Conservation (phyloP, 2,888 invertebrate genomes). For the Anthrax anthrax region DNA sequence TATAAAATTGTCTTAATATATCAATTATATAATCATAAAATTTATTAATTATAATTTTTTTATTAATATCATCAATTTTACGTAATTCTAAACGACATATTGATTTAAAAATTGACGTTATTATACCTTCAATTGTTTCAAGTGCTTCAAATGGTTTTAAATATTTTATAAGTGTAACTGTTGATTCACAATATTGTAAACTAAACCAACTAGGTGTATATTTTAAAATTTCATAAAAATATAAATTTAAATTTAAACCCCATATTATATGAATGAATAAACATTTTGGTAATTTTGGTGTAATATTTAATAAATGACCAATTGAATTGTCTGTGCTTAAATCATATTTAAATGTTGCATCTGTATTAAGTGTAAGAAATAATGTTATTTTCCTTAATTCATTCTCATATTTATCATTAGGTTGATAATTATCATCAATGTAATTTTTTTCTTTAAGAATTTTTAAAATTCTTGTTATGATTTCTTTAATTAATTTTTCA, state of each 20-base stretch:
- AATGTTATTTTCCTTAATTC: conserved; percentile 22
- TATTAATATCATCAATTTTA: conserved; percentile 18
- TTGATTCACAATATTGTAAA: conserved; percentile 21
- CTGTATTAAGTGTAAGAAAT: conserved; percentile 23
- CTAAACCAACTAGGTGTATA: conserved; percentile 24
- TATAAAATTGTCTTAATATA: conserved; percentile 22
- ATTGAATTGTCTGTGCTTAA: conserved; percentile 17
- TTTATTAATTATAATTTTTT: conserved; percentile 20
- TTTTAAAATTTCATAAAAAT: conserved; percentile 21
- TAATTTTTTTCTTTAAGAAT: conserved; percentile 14
- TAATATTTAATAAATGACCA: conserved; percentile 20
- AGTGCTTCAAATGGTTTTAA: conserved; percentile 21
- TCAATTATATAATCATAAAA: conserved; percentile 21
- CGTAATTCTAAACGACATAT: conserved; percentile 20
- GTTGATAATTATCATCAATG: conserved; percentile 13
- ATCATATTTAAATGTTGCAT: conserved; percentile 22
- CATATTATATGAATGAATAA: conserved; percentile 20
- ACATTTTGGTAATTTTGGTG: conserved; percentile 22
- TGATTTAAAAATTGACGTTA: conserved; percentile 18
- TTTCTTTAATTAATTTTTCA: conserved; percentile 20
- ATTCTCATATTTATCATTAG: conserved; percentile 8
- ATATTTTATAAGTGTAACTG: conserved; percentile 19
- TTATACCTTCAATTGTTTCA: conserved; percentile 17
- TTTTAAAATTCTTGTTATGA: conserved; percentile 16
- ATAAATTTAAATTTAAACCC: conserved; percentile 21